These are phyloP conservation scores for Agonopterix alstromeriana DNA, from an alignment of 2,888 invertebrate species.

Conservation along the genomic window DNA sequence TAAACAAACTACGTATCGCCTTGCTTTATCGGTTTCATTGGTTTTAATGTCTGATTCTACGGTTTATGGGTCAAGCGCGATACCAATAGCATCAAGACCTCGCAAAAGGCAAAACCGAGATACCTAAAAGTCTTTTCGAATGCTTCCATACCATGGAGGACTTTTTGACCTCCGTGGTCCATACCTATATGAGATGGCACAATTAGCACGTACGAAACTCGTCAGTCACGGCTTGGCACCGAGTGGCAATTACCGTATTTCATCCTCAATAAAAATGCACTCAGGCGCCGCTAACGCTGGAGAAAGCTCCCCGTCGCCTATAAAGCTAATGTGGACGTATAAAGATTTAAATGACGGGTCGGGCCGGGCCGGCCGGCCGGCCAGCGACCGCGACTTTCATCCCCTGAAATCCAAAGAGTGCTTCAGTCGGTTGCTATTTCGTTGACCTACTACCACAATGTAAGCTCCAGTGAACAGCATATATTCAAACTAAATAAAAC, in stretches of 20 bases:
- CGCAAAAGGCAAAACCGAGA: too few relatives aligned
- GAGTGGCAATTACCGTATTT: constrained; percentile 70
- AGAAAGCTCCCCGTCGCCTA: constrained; percentile 57
- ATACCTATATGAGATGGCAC: constrained; percentile 36
- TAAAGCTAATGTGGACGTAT: constrained; percentile 70
- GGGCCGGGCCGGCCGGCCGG: constrained; percentile 19
- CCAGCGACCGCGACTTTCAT: constrained; percentile 6
- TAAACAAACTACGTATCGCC: background rate
- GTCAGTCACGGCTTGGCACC: constrained; percentile 60
- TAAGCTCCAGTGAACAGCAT: too few relatives aligned
- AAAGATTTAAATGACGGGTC: constrained; percentile 65
- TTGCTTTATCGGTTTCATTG: too few relatives aligned
- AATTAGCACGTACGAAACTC: constrained; percentile 64
- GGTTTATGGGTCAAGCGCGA: too few relatives aligned
- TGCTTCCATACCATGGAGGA: too few relatives aligned
- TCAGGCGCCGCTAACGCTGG: constrained; percentile 53
- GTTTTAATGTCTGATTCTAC: too few relatives aligned
- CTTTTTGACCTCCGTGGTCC: constrained; percentile 14
- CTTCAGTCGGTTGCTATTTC: background rate
- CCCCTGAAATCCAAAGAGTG: background rate
- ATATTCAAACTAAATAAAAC: too few relatives aligned
- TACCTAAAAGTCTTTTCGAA: too few relatives aligned
- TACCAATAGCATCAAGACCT: too few relatives aligned
- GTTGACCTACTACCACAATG: background rate
- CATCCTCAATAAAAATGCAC: constrained; percentile 72